phyloP scores from a whole-genome alignment of 2,797 vertebrate species.

The Aeoliscus strigatus region DNA sequence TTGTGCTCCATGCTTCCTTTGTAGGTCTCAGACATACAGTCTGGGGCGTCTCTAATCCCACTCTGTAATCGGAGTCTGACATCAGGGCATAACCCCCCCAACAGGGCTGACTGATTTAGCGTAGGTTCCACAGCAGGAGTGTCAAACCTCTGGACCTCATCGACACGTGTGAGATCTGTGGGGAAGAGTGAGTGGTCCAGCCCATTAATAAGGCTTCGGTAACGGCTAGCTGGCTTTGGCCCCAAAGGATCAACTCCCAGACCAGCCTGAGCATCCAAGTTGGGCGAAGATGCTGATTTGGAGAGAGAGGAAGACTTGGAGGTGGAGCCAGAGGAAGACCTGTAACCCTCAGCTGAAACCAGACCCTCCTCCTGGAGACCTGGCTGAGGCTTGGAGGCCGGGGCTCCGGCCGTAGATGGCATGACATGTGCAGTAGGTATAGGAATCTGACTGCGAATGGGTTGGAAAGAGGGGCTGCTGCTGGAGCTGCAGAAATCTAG shows the following conservation, averaged over 20 bases:
- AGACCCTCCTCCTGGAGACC: constrained; percentile 63
- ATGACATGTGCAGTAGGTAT: constrained; percentile 98
- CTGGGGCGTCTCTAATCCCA: constrained; percentile 60
- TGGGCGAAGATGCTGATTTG: constrained; percentile 77
- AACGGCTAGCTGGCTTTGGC: constrained; percentile 74
- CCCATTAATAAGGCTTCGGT: constrained; percentile 78
- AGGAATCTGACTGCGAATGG: constrained; percentile 89
- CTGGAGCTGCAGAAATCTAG: constrained; percentile 85
- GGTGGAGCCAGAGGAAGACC: constrained; percentile 68
- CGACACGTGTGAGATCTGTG: constrained; percentile 74
- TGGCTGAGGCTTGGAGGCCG: constrained; percentile 77
- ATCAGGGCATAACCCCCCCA: constrained; percentile 79
- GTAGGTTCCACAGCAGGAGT: constrained; percentile 84
- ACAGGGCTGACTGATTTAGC: constrained; percentile 84
- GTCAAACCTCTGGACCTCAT: constrained; percentile 84
- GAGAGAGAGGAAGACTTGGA: constrained; percentile 73
- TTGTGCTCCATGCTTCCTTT: constrained; percentile 66
- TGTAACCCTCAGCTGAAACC: constrained; percentile 52
- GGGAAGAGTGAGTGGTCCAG: constrained; percentile 82
- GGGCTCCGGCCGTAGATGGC: constrained; percentile 87
- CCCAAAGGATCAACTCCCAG: constrained; percentile 57
- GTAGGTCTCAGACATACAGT: constrained; percentile 73
- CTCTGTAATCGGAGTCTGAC: constrained; percentile 79
- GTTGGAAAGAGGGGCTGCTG: constrained; percentile 88
- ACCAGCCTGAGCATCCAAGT: constrained; percentile 67